A percentile compares a stretch with the other conserved stretches of the same genome.
Evolutionary conservation across 2,888 invertebrate species (phyloP).

Genomic region (Tetropium fuscum): DNA sequence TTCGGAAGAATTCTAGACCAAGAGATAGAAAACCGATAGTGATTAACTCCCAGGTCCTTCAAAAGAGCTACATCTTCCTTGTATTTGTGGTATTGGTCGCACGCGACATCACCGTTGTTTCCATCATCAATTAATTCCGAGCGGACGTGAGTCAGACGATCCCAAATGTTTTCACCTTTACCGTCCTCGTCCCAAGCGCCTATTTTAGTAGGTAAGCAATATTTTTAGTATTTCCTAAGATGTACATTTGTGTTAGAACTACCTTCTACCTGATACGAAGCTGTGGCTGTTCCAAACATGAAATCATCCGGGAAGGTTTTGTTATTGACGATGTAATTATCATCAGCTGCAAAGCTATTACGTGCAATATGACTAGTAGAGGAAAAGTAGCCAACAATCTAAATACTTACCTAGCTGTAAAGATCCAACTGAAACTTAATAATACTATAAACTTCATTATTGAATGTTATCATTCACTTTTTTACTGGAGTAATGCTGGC

Average conservation of each 20-base stretch:
- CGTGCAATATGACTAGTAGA: no score
- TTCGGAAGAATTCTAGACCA: constrained; percentile 68
- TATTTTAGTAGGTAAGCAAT: not conserved
- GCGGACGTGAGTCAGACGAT: constrained; percentile 70
- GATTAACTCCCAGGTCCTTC: constrained; percentile 68
- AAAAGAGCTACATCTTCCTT: constrained; percentile 72
- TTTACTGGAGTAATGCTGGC: no score
- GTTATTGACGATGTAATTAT: constrained; percentile 29
- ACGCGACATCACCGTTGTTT: constrained; percentile 71
- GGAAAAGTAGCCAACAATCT: no score
- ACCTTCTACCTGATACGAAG: constrained; percentile 49
- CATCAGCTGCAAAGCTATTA: constrained; percentile 2
- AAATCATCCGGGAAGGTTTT: constrained; percentile 51
- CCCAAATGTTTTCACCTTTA: constrained; percentile 77
- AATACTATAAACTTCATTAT: no score
- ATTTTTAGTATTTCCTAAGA: not conserved
- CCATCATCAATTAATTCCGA: constrained; percentile 68
- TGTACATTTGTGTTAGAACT: not conserved
- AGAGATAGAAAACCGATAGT: constrained; percentile 34
- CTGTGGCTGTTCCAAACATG: constrained; percentile 36
- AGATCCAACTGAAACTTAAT: no score
- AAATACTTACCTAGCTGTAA: no score
- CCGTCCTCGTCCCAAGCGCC: constrained; percentile 57
- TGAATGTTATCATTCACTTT: no score
- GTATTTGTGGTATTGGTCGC: constrained; percentile 75